These are phyloP conservation scores for Carassius gibelio DNA, from an alignment of 2,113 vertebrate genomes.

Conservation along the genomic window DNA sequence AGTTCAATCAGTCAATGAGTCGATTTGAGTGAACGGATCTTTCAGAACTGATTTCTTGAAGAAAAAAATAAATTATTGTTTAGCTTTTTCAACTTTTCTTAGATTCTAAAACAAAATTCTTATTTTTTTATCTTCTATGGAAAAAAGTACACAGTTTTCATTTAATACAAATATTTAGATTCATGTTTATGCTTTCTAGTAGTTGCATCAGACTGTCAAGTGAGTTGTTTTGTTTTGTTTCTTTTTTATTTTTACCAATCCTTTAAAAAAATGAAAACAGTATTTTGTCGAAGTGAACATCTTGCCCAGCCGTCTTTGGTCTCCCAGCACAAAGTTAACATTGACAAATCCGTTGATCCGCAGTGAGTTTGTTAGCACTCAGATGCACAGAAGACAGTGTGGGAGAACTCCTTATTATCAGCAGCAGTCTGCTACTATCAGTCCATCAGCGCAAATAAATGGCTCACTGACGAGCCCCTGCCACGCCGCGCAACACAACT, in stretches of 20 bases:
- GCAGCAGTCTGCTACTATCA: conserved; percentile 35
- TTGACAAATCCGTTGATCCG: conserved; percentile 45
- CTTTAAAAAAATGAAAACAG: neutral
- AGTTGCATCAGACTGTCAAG: neutral
- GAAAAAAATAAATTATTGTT: neutral
- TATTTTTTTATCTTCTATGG: neutral
- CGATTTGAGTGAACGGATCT: neutral
- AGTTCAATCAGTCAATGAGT: neutral
- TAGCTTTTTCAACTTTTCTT: no score
- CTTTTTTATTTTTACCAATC: neutral
- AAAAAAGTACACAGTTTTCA: neutral
- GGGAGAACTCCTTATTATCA: conserved; percentile 47
- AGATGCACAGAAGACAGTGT: conserved; percentile 45
- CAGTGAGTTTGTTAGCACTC: conserved; percentile 48
- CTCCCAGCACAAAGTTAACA: conserved; percentile 49
- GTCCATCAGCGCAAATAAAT: conserved; percentile 55
- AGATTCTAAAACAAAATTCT: no score
- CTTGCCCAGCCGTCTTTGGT: conserved; percentile 13
- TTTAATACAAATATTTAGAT: neutral
- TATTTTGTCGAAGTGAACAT: conserved; percentile 14
- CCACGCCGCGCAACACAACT: conserved; percentile 47
- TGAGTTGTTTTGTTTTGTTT: neutral
- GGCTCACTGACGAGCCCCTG: conserved; percentile 53
- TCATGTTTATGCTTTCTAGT: neutral
- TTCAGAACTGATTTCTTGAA: neutral